These are phyloP conservation scores for Thunnus thynnus DNA, from an alignment of 2,113 vertebrate species.

Conservation along the genomic window DNA sequence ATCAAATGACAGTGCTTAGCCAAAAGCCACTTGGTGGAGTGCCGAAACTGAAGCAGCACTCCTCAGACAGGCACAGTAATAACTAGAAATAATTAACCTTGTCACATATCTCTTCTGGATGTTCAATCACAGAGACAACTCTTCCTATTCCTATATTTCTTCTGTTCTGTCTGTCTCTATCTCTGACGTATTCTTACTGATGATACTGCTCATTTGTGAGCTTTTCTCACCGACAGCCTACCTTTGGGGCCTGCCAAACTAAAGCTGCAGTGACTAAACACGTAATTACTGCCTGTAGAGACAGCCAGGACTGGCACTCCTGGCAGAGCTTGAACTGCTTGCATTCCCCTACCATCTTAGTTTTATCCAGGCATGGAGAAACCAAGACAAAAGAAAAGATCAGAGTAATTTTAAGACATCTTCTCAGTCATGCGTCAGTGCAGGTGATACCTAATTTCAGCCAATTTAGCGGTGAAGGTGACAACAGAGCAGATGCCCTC, in stretches of 20 bases:
- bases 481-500: slow-evolving; percentile 79
- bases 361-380: slow-evolving; percentile 28
- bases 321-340: slow-evolving; percentile 41
- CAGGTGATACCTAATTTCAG: slow-evolving; percentile 68
- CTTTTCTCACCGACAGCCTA: slow-evolving; percentile 48
- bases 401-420: slow-evolving; percentile 46
- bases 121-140: slow-evolving; percentile 53
- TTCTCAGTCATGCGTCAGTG: slow-evolving; percentile 41
- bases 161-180: slow-evolving; percentile 45
- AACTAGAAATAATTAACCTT: slow-evolving; percentile 69
- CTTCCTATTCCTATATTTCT: slow-evolving; percentile 42
- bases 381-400: slow-evolving; percentile 18
- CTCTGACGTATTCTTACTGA: slow-evolving; percentile 52
- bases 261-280: slow-evolving; percentile 73
- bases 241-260: slow-evolving; percentile 61
- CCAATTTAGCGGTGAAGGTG: slow-evolving; percentile 68
- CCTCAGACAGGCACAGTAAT: slow-evolving; percentile 59
- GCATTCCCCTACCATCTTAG: slow-evolving; percentile 15
- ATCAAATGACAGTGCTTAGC: slow-evolving; percentile 31
- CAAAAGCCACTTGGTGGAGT: slow-evolving; percentile 30
- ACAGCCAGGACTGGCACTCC: slow-evolving; percentile 54
- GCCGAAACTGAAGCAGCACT: slow-evolving; percentile 44
- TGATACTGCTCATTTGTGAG: slow-evolving; percentile 51
- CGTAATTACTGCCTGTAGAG: slow-evolving; percentile 72
- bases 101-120: slow-evolving; percentile 54